Conservation (phyloP, 2,888 invertebrate species). For the Beris morrisii region DNA sequence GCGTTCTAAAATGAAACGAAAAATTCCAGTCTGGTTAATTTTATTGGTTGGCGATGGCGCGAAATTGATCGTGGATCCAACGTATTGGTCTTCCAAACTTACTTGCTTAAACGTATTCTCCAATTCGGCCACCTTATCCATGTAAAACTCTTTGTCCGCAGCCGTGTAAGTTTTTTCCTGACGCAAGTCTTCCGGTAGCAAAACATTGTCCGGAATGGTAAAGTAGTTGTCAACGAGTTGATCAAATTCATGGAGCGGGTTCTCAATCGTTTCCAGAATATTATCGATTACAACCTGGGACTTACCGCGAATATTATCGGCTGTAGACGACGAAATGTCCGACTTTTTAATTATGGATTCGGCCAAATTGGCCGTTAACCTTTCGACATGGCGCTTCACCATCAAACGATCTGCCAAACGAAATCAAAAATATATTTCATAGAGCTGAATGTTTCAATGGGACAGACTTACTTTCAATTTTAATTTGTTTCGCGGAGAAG, state of each 20-base stretch:
- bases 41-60: not conserved
- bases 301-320: conserved; percentile 35
- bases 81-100: conserved; percentile 14
- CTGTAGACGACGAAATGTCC: conserved; percentile 41
- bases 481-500: conserved; percentile 45
- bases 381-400: conserved; percentile 12
- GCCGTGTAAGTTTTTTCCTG: conserved; percentile 43
- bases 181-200: conserved; percentile 46
- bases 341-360: conserved; percentile 39
- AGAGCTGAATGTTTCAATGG: conserved; percentile 4
- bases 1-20: conserved; percentile 41
- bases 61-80: not conserved
- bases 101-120: conserved; percentile 47
- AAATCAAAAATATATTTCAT: conserved; percentile 5
- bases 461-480: conserved; percentile 44
- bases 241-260: conserved; percentile 41
- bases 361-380: conserved; percentile 5
- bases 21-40: too few relatives aligned
- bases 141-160: conserved; percentile 43
- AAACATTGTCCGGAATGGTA: conserved; percentile 48
- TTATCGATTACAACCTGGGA: conserved; percentile 39
- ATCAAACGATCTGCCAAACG: conserved; percentile 24
- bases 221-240: conserved; percentile 46
- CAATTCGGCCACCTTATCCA: conserved; percentile 41
- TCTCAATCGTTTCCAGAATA: conserved; percentile 42